These are phyloP conservation scores for Sciaenops ocellatus DNA, from an alignment of 2,797 vertebrate species.

Conservation along the genomic window DNA sequence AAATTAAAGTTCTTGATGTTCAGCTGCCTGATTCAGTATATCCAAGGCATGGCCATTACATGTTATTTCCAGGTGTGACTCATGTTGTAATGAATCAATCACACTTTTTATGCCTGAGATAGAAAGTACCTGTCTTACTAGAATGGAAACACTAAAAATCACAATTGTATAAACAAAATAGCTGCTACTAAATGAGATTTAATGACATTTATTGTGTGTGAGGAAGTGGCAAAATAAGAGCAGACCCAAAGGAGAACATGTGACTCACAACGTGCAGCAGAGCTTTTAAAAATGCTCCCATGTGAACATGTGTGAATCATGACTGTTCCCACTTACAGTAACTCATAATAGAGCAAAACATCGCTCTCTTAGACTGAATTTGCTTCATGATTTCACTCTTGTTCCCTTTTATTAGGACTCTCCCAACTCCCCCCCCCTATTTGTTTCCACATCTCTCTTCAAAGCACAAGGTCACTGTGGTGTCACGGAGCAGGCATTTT, in stretches of 20 bases:
- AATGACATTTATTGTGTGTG: slow-evolving; percentile 27
- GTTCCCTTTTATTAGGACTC: slow-evolving; percentile 45
- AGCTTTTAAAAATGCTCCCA: slow-evolving; percentile 40
- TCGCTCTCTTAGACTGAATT: neutral
- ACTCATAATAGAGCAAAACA: slow-evolving; percentile 23
- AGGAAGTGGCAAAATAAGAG: slow-evolving; percentile 43
- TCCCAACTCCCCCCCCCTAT: slow-evolving; percentile 39
- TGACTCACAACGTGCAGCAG: slow-evolving; percentile 51
- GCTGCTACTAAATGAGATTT: slow-evolving; percentile 19
- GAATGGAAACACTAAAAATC: neutral
- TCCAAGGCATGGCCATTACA: slow-evolving; percentile 25
- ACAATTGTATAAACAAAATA: neutral
- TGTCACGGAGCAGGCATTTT: slow-evolving; percentile 53
- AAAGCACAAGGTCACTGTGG: slow-evolving; percentile 60
- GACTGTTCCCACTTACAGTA: slow-evolving; percentile 38
- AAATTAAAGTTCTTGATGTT: slow-evolving; percentile 8
- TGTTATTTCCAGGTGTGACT: slow-evolving; percentile 26
- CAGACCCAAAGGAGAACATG: slow-evolving; percentile 45
- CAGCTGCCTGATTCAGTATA: slow-evolving; percentile 19
- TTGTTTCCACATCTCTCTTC: slow-evolving; percentile 50
- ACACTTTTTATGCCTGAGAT: neutral
- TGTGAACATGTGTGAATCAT: slow-evolving; percentile 55
- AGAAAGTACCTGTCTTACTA: neutral
- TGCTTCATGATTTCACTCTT: no score
- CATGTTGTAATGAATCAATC: slow-evolving; percentile 36